Conservation (phyloP, 2,888 invertebrate species). For the Synergus umbraculus region DNA sequence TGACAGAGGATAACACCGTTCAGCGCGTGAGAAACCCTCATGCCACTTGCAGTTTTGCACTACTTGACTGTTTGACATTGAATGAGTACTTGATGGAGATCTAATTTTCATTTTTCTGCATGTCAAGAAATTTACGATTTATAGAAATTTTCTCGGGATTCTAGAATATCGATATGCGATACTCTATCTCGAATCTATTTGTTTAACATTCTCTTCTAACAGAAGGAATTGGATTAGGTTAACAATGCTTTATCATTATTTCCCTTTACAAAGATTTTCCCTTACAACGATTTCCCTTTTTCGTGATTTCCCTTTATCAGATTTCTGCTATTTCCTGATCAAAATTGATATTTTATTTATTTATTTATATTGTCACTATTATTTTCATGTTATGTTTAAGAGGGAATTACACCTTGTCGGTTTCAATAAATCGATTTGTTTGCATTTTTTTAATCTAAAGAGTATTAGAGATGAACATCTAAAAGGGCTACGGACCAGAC, state of each 20-base stretch:
- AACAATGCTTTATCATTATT: too few relatives aligned
- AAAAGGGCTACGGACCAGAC: too few relatives aligned
- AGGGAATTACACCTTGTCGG: constrained; percentile 26
- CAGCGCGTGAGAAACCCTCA: constrained; percentile 23
- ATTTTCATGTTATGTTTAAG: too few relatives aligned
- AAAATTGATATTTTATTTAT: too few relatives aligned
- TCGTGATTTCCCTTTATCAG: too few relatives aligned
- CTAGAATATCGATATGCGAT: not conserved
- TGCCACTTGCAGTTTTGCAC: not conserved
- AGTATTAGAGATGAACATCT: too few relatives aligned
- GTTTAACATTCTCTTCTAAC: not conserved
- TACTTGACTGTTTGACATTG: not conserved
- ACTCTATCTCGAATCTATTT: not conserved
- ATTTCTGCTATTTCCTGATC: too few relatives aligned
- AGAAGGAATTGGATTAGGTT: too few relatives aligned
- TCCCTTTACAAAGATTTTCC: too few relatives aligned
- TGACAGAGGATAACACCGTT: constrained; percentile 18
- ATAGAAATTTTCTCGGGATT: not conserved
- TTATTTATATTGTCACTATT: too few relatives aligned
- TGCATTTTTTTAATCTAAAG: too few relatives aligned
- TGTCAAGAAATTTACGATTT: not conserved
- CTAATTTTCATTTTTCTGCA: constrained; percentile 12
- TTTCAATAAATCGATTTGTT: not conserved
- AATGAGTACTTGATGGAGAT: constrained; percentile 2
- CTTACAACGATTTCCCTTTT: too few relatives aligned